Conservation (phyloP, 1,140 invertebrate species). For the Holotrichia oblita region DNA sequence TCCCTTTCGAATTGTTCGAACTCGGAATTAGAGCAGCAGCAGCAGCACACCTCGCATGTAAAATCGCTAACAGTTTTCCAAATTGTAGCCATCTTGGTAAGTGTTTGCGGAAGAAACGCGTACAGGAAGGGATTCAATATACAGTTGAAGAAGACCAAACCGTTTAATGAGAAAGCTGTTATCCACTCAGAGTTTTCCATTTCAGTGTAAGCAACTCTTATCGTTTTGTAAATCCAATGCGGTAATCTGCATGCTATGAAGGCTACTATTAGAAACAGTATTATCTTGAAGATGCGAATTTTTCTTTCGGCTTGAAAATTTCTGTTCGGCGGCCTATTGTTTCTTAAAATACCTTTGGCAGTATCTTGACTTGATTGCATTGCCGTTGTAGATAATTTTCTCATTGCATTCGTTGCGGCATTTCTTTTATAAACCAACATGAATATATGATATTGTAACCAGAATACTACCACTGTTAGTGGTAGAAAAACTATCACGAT, state of each 20-base stretch:
- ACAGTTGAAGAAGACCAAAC: conserved; percentile 64
- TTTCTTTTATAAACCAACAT: conserved; percentile 61
- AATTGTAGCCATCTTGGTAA: conserved; percentile 49
- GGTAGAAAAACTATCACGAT: conserved; percentile 66
- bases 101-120: conserved; percentile 65
- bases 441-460: conserved; percentile 66
- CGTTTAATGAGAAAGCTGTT: conserved; percentile 62
- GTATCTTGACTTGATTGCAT: conserved; percentile 35
- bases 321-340: conserved; percentile 49
- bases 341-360: conserved; percentile 44
- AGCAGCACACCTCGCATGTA: conserved; percentile 54
- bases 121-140: conserved; percentile 68
- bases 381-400: conserved; percentile 41
- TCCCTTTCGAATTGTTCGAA: conserved; percentile 57
- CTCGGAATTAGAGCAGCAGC: conserved; percentile 55
- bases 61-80: conserved; percentile 45
- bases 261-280: conserved; percentile 64
- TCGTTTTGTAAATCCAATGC: conserved; percentile 63
- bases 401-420: conserved; percentile 42
- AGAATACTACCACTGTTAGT: conserved; percentile 63
- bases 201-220: conserved; percentile 59
- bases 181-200: conserved; percentile 59
- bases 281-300: conserved; percentile 65
- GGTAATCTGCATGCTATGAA: conserved; percentile 66
- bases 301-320: conserved; percentile 59